Evolutionary conservation across 2,888 invertebrate genomes (phyloP).

Genomic region (Nudaria mundana): DNA sequence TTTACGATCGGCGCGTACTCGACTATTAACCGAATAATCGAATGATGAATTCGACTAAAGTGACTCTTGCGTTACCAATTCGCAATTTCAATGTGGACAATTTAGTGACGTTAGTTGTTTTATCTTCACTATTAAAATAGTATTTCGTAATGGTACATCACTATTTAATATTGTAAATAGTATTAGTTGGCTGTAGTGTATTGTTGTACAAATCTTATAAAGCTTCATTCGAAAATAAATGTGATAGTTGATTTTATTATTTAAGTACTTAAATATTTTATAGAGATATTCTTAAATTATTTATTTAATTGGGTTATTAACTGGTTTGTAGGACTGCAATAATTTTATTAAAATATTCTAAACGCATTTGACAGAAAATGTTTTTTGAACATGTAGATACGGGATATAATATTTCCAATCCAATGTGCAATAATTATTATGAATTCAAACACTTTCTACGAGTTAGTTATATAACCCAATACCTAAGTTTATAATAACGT

Average conservation of each 20-base stretch:
- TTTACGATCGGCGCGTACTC: constrained; percentile 67
- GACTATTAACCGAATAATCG: constrained; percentile 54
- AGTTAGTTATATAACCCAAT: constrained; percentile 43
- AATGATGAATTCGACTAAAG: constrained; percentile 37
- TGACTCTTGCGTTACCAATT: constrained; percentile 37
- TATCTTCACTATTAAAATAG: constrained; percentile 55
- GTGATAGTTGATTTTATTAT: constrained; percentile 79
- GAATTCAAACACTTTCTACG: constrained; percentile 26
- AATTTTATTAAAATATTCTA: constrained; percentile 22
- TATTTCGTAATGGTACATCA: constrained; percentile 43
- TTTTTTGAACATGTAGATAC: constrained; percentile 22
- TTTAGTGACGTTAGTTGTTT: constrained; percentile 57
- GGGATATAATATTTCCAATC: constrained; percentile 13
- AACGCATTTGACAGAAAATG: constrained; percentile 10
- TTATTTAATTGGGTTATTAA: constrained; percentile 55
- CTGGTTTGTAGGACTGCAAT: constrained; percentile 35
- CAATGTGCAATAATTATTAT: constrained; percentile 39
- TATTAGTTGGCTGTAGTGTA: constrained; percentile 34
- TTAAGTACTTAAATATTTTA: constrained; percentile 78
- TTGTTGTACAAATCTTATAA: constrained; percentile 65
- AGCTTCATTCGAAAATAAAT: constrained; percentile 77
- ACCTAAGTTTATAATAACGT: no score
- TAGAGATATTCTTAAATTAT: constrained; percentile 76
- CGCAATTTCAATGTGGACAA: constrained; percentile 20
- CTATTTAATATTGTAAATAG: constrained; percentile 49